phyloP scores from a whole-genome alignment of 2,113 vertebrate species.

The Vicugna pacos region DNA sequence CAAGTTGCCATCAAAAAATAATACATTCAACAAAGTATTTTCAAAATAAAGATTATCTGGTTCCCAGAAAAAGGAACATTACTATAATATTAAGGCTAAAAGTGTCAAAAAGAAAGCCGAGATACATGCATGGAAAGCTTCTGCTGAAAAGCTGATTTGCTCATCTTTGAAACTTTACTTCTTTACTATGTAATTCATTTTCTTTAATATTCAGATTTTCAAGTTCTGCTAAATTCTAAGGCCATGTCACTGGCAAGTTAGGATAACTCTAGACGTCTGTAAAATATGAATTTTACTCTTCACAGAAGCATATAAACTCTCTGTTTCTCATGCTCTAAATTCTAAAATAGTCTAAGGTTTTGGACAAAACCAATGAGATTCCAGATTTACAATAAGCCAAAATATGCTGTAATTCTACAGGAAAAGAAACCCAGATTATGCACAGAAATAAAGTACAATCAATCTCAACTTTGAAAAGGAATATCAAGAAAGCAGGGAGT shows the following conservation, averaged over 20 bases:
- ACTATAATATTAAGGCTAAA: slow-evolving; percentile 50
- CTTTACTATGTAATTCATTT: slow-evolving; percentile 5
- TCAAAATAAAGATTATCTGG: slow-evolving; percentile 63
- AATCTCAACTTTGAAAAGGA: background rate
- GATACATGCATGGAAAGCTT: slow-evolving; percentile 33
- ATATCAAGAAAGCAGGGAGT: slow-evolving; percentile 12
- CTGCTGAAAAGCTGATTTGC: slow-evolving; percentile 46
- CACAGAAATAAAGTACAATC: background rate
- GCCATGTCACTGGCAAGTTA: background rate
- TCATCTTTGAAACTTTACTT: slow-evolving; percentile 55
- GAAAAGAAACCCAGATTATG: background rate
- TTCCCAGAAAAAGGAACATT: slow-evolving; percentile 68
- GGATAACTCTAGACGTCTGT: background rate
- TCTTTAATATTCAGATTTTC: background rate
- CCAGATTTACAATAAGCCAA: background rate
- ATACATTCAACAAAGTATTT: slow-evolving; percentile 54
- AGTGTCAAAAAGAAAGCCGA: slow-evolving; percentile 60
- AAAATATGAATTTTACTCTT: background rate
- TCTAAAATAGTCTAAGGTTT: slow-evolving; percentile 1
- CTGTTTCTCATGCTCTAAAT: slow-evolving; percentile 8
- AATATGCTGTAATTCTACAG: background rate
- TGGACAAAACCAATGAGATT: background rate
- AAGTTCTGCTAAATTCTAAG: background rate
- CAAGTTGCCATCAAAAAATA: slow-evolving; percentile 62
- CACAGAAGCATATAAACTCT: background rate